These are phyloP conservation scores for Thymelicus lineola DNA, from an alignment of 2,888 invertebrate species.

Conservation along the genomic window DNA sequence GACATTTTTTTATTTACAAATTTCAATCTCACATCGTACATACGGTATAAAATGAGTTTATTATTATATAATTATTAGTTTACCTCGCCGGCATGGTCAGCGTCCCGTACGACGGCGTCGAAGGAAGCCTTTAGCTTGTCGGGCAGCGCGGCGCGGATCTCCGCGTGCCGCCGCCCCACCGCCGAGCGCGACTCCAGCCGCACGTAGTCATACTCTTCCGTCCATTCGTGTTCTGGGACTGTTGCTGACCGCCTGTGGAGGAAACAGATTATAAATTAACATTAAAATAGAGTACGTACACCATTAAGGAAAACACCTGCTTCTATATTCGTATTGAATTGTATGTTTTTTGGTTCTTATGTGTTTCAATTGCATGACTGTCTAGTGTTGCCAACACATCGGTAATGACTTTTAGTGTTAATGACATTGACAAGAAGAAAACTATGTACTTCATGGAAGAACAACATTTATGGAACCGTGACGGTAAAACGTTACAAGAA, in stretches of 20 bases:
- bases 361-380: too few species aligned
- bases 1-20: background rate
- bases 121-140: slow-evolving; percentile 90
- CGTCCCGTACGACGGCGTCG: slow-evolving; percentile 90
- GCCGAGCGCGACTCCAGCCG: slow-evolving; percentile 91
- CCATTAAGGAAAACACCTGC: background rate
- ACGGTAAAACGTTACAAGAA: too few species aligned
- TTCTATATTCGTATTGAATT: too few species aligned
- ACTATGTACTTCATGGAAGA: too few species aligned
- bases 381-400: too few species aligned
- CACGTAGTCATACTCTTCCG: slow-evolving; percentile 96
- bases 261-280: background rate
- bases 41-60: too few species aligned
- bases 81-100: slow-evolving; percentile 86
- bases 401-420: too few species aligned
- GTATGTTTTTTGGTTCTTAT: too few species aligned
- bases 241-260: slow-evolving; percentile 67
- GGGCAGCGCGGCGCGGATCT: slow-evolving; percentile 89
- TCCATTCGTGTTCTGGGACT: slow-evolving; percentile 84
- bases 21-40: too few species aligned
- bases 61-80: too few species aligned
- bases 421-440: too few species aligned
- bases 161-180: slow-evolving; percentile 89
- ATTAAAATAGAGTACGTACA: background rate
- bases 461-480: too few species aligned